A percentile compares a stretch with the other conserved stretches of the same genome.
These are phyloP conservation scores for Achatina immaculata DNA, from an alignment of 1,140 invertebrate genomes.

Conservation along the genomic window DNA sequence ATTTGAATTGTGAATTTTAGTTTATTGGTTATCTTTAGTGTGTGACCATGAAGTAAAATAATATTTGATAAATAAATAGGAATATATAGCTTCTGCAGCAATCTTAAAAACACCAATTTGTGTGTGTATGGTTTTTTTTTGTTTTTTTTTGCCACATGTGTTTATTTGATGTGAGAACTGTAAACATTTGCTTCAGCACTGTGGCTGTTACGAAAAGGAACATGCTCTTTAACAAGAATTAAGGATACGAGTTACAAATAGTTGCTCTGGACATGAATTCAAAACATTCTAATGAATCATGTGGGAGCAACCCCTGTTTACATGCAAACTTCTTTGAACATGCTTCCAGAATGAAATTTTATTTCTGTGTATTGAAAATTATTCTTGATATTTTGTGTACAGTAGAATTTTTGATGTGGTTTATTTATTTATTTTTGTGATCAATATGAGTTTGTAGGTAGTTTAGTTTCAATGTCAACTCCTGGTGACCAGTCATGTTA, in stretches of 20 bases:
- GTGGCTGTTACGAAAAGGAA: not conserved
- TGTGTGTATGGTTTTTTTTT: too few relatives aligned
- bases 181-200: not conserved
- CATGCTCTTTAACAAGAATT: too few relatives aligned
- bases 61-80: too few relatives aligned
- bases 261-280: too few relatives aligned
- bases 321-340: not conserved
- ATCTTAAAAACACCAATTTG: too few relatives aligned
- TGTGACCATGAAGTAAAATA: too few relatives aligned
- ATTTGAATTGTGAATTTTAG: too few relatives aligned
- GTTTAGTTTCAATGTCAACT: not conserved
- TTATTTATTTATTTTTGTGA: not conserved
- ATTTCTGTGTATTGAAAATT: not conserved
- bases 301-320: not conserved
- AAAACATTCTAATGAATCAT: too few relatives aligned
- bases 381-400: not conserved
- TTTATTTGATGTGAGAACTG: not conserved
- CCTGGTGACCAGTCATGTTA: not conserved
- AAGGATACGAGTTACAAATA: too few relatives aligned
- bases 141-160: not conserved
- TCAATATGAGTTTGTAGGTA: not conserved
- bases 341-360: not conserved
- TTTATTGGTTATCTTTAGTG: too few relatives aligned
- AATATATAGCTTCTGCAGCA: too few relatives aligned
- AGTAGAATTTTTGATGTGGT: not conserved